These are phyloP conservation scores for Agonopterix subpropinquella DNA, from an alignment of 2,888 invertebrate genomes.

Conservation along the genomic window DNA sequence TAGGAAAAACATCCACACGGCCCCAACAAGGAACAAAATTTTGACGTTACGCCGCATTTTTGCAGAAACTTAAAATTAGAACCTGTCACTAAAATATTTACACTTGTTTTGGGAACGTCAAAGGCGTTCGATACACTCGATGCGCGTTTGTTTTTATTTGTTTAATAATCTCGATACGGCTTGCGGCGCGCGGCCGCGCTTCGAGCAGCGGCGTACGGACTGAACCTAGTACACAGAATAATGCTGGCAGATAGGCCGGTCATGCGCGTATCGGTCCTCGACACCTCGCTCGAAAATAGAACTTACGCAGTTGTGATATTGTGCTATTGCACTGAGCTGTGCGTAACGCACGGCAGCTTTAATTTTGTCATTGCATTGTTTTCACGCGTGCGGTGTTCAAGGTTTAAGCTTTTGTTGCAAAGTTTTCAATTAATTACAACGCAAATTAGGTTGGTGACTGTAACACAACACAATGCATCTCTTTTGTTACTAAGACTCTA, in stretches of 20 bases:
- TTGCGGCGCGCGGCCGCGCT: constrained; percentile 70
- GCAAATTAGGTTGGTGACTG: too few relatives aligned
- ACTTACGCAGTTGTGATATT: constrained; percentile 34
- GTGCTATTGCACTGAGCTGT: constrained; percentile 20
- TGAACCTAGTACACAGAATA: constrained; percentile 34
- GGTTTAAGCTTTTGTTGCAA: background rate
- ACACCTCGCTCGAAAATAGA: constrained; percentile 51
- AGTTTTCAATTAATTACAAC: too few relatives aligned
- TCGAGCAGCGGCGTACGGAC: constrained; percentile 51
- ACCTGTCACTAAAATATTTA: constrained; percentile 9
- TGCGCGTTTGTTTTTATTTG: constrained; percentile 34
- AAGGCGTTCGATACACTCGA: constrained; percentile 11
- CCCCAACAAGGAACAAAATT: constrained; percentile 56
- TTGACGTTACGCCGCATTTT: constrained; percentile 67
- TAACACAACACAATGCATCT: too few relatives aligned
- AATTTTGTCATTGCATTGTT: constrained; percentile 5
- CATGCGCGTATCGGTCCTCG: constrained; percentile 63
- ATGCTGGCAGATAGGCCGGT: constrained; percentile 36
- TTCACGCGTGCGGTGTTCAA: background rate
- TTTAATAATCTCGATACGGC: constrained; percentile 21
- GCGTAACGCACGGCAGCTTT: background rate
- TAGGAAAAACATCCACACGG: constrained; percentile 64
- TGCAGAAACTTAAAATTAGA: constrained; percentile 5
- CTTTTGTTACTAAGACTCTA: too few relatives aligned
- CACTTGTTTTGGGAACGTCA: constrained; percentile 4